phyloP scores from a whole-genome alignment of 2,113 vertebrate species.

The Stigmatopora argus region DNA sequence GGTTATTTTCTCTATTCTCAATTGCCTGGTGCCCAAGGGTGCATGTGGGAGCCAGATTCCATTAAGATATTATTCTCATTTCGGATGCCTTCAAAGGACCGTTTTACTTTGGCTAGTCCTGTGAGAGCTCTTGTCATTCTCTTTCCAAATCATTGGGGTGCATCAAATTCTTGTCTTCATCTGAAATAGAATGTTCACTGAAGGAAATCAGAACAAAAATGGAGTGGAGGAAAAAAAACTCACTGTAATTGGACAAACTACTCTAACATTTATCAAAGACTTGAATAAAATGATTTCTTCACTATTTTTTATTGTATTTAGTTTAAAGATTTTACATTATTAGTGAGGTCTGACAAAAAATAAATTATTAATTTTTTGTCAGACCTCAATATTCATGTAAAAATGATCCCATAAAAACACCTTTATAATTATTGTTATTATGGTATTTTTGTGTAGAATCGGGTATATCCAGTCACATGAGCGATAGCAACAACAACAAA shows the following conservation, averaged over 20 bases:
- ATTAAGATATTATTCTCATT: constrained; percentile 59
- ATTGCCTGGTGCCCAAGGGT: constrained; percentile 45
- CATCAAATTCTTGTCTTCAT: constrained; percentile 26
- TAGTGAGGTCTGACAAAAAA: no score
- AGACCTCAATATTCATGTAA: no score
- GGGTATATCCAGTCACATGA: no score
- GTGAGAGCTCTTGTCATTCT: constrained; percentile 23
- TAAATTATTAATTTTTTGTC: no score
- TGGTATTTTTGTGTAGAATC: no score
- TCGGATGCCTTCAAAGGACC: constrained; percentile 42
- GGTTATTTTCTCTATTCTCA: constrained; percentile 32
- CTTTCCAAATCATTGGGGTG: constrained; percentile 39
- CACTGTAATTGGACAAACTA: not conserved
- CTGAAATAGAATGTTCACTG: constrained; percentile 14
- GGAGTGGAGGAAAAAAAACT: not conserved
- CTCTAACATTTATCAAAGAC: not conserved
- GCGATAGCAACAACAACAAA: no score
- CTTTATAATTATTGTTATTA: no score
- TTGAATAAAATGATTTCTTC: not conserved
- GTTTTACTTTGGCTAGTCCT: constrained; percentile 36
- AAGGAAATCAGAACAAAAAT: not conserved
- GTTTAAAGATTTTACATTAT: not conserved
- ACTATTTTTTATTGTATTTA: not conserved
- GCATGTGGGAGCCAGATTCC: constrained; percentile 52
- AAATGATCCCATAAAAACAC: no score